These are phyloP conservation scores for Catharus ustulatus DNA, from an alignment of 2,797 vertebrate species.

Conservation along the genomic window DNA sequence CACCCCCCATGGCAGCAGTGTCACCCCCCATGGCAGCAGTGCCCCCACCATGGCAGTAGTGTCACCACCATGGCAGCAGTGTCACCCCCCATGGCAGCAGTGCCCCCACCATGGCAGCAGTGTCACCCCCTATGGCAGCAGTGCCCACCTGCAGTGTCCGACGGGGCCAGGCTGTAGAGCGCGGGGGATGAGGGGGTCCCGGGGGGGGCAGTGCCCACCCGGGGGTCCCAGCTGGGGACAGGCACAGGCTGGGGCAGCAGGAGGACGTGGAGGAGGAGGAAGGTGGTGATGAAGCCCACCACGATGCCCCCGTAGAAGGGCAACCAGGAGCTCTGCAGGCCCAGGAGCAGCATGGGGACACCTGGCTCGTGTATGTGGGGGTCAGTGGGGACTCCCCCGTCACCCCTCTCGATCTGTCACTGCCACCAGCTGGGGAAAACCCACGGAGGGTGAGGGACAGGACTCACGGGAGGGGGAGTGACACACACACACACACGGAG, in stretches of 20 bases:
- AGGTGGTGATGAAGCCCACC: neutral
- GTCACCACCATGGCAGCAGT: too few species aligned
- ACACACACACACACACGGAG: neutral
- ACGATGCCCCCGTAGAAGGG: neutral
- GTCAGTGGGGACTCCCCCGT: neutral
- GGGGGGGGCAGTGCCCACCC: neutral
- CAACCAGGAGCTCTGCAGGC: neutral
- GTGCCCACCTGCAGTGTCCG: neutral
- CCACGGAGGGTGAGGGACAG: neutral
- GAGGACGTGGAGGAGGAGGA: neutral
- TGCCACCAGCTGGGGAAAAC: neutral
- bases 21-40: too few species aligned
- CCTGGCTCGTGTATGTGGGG: neutral
- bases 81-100: too few species aligned
- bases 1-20: too few species aligned
- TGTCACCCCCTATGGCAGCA: neutral
- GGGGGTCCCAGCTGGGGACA: neutral
- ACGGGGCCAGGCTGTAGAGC: neutral
- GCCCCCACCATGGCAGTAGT: too few species aligned
- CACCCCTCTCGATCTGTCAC: neutral
- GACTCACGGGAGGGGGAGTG: neutral
- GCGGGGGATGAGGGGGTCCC: rapidly evolving
- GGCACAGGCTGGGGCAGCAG: neutral
- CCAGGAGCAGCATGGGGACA: neutral
- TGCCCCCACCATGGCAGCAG: too few species aligned